A percentile compares a stretch with the other conserved stretches of the same genome.
Conservation (phyloP, 2,797 vertebrate genomes). For the Anisognathus igniventris region DNA sequence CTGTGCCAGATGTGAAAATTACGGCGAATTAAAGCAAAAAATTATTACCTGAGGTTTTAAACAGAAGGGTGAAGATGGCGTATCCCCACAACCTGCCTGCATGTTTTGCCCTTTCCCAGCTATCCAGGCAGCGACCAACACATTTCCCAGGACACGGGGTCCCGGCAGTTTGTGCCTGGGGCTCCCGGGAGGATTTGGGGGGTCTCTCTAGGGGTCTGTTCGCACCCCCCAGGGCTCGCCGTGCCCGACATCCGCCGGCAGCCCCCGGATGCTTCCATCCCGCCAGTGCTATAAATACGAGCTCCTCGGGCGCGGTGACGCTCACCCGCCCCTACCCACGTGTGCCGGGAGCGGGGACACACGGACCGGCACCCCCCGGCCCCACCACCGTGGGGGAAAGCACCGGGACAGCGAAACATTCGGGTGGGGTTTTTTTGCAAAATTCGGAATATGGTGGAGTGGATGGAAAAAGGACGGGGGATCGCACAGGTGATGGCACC, state of each 20-base stretch:
- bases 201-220: neutral
- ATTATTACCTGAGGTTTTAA: neutral
- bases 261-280: neutral
- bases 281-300: neutral
- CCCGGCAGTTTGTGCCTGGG: accelerated
- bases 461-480: neutral
- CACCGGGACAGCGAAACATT: accelerated
- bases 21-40: neutral
- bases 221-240: neutral
- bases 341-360: neutral
- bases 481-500: accelerated
- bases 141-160: accelerated
- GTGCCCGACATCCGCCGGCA: neutral
- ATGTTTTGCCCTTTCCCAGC: neutral
- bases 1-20: neutral
- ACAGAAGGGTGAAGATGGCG: neutral
- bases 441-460: neutral
- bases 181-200: neutral
- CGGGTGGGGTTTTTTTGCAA: neutral
- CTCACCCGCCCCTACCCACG: neutral
- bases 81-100: neutral
- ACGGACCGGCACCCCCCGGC: neutral
- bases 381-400: neutral
- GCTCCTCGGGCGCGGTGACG: neutral
- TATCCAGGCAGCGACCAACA: neutral